Percentiles rank a stretch among this genome's conserved stretches.
These are phyloP conservation scores for Melieria picta DNA, from an alignment of 2,888 invertebrate species.

Conservation along the genomic window DNA sequence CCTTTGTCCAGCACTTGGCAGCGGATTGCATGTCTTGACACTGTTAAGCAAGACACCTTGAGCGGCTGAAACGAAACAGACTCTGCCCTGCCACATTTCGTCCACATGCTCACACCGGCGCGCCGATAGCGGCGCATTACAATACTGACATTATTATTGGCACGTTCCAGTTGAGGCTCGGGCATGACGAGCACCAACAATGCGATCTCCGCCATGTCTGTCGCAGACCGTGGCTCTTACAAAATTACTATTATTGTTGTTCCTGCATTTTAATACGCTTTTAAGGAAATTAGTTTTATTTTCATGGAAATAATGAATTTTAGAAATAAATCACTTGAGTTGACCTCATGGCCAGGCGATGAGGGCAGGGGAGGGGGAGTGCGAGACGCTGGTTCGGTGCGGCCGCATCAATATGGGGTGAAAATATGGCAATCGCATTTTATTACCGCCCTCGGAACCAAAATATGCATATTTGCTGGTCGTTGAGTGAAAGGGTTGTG, in stretches of 20 bases:
- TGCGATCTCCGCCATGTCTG: too few species aligned
- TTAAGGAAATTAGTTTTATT: constrained; percentile 46
- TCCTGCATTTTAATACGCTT: constrained; percentile 2
- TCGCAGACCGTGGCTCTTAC: too few species aligned
- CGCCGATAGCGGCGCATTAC: not conserved
- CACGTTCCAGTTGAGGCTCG: not conserved
- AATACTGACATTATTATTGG: not conserved
- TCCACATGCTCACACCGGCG: not conserved
- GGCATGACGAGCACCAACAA: too few species aligned
- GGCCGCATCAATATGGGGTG: constrained; percentile 14
- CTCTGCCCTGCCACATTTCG: not conserved
- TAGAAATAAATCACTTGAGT: constrained; percentile 54
- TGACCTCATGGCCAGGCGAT: constrained; percentile 2
- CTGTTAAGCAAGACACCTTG: constrained; percentile 44
- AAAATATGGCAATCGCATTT: constrained; percentile 32
- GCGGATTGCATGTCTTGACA: constrained; percentile 50
- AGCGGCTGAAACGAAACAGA: not conserved
- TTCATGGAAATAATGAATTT: constrained; percentile 53
- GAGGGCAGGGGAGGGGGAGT: not conserved
- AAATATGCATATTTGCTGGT: too few species aligned
- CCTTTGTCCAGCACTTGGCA: not conserved
- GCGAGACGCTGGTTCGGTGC: not conserved
- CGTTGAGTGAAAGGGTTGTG: too few species aligned
- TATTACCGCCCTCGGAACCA: not conserved
- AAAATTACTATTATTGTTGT: too few species aligned